phyloP scores from a whole-genome alignment of 1,140 invertebrate genomes.

The Calephelis virginiensis region DNA sequence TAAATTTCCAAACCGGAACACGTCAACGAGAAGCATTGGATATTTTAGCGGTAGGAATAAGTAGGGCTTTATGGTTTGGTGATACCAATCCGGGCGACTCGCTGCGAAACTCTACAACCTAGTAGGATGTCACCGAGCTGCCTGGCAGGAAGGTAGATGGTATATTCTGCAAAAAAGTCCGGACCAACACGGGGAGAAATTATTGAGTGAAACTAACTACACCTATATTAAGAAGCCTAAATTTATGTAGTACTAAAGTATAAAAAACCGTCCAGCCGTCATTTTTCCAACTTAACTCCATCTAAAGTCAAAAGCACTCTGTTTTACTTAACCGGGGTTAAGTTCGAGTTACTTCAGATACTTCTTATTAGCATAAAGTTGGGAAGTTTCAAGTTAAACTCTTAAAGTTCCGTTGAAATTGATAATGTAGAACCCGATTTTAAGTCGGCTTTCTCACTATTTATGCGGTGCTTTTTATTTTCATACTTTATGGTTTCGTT shows the following conservation, averaged over 20 bases:
- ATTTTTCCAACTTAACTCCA: constrained; percentile 10
- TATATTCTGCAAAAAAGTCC: too few species aligned
- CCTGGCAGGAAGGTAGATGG: too few species aligned
- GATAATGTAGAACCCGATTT: constrained; percentile 31
- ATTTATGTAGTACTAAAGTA: neutral
- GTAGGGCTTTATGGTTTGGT: too few species aligned
- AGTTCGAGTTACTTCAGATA: constrained; percentile 32
- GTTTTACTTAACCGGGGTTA: constrained; percentile 36
- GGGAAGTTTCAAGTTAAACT: constrained; percentile 29
- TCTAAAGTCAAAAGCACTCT: constrained; percentile 32
- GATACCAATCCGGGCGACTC: too few species aligned
- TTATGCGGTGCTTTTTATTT: constrained; percentile 24
- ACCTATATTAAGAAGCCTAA: neutral
- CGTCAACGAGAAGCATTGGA: too few species aligned
- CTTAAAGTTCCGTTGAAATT: constrained; percentile 34
- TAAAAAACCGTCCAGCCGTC: neutral
- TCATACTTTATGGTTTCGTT: constrained; percentile 28
- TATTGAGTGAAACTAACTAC: too few species aligned
- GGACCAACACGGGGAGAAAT: too few species aligned
- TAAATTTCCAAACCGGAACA: too few species aligned
- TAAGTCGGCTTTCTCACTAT: constrained; percentile 28
- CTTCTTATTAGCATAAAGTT: constrained; percentile 42
- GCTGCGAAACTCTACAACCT: too few species aligned
- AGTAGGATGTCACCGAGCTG: too few species aligned
- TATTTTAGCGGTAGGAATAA: too few species aligned